Percentiles rank a stretch among this genome's conserved stretches.
Conservation (phyloP, 2,888 invertebrate species). For the Conus canariensis region DNA sequence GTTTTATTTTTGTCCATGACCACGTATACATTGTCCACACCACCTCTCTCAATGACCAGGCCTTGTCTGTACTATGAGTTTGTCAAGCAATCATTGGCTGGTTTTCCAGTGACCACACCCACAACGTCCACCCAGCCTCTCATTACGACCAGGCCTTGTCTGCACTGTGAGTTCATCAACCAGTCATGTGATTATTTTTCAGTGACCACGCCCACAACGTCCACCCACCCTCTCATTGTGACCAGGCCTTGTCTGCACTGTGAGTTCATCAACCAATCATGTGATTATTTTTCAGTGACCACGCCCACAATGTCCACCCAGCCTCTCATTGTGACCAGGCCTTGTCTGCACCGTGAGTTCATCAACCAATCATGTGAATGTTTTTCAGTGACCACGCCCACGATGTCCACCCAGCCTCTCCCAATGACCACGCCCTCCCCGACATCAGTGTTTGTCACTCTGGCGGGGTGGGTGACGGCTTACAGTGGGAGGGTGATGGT, state of each 20-base stretch:
- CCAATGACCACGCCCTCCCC: constrained; percentile 19
- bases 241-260: neutral
- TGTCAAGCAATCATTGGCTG: neutral
- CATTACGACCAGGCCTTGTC: too few species aligned
- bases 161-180: neutral
- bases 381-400: neutral
- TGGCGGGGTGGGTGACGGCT: constrained; percentile 16
- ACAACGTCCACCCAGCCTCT: neutral
- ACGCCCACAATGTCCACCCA: neutral
- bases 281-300: neutral
- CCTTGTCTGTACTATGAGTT: neutral
- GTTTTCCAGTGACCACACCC: neutral
- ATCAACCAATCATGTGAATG: neutral
- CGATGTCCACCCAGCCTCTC: neutral
- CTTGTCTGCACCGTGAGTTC: neutral
- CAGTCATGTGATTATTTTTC: neutral
- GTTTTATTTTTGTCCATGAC: neutral
- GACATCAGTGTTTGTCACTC: neutral
- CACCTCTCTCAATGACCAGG: neutral
- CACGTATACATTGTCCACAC: neutral
- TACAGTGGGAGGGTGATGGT: constrained; percentile 61
- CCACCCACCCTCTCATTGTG: neutral
- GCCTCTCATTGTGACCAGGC: too few species aligned
- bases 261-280: neutral
- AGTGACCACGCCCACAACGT: neutral